Base-by-base conservation (phyloP, 1,140 invertebrate species). In the Belonocnema kinseyi region DNA sequence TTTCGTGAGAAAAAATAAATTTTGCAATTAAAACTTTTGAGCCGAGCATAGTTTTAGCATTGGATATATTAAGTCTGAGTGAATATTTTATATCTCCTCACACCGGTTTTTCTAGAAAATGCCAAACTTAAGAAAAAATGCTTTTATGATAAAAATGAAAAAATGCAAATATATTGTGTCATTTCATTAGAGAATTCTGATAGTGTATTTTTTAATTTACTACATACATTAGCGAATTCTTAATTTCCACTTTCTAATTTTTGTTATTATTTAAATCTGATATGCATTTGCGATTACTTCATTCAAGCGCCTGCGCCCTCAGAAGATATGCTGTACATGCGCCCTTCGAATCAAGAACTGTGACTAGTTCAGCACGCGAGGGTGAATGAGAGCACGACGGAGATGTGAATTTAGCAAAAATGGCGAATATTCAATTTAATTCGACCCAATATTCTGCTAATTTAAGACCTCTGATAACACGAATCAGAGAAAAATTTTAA, bases 371-470 rank as follows among this genome's bases (percentile, higher is more conserved):
- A 66, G 40, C 16, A 66, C 14, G 16, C 13, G 13, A 40, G 6
- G 33, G 61, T 16, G 33, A 33, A 16, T n/a, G 11, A 40, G 1
- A 14, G 40, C 14, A 40, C 21, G 16, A 14, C 33, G n/a, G 40
- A 66, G n/a, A 66, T 66, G 61, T 66, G 61, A 66, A 66, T 66
- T 66, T 13, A 40, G 40, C 13, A 17, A 66, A 66, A 61, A 61
- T 61, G 58, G 58, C 26, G 14, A 61, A 61, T 40, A 66, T 46
- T 12, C 21, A 40, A 16, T 40, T 66, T 40, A 46, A 66, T 14
- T 66, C 61, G 10, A 40, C 13, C 14, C 26, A 5, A 33, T 14
- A 66, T 40, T 66, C n/a, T 26, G 33, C 21, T 46, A 11, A 46
- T 46, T 46, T 11, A 66, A 40, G 7, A 40, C n/a, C 11, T 46